phyloP scores from a whole-genome alignment of 2,888 invertebrate genomes.

The Beris chalybata region DNA sequence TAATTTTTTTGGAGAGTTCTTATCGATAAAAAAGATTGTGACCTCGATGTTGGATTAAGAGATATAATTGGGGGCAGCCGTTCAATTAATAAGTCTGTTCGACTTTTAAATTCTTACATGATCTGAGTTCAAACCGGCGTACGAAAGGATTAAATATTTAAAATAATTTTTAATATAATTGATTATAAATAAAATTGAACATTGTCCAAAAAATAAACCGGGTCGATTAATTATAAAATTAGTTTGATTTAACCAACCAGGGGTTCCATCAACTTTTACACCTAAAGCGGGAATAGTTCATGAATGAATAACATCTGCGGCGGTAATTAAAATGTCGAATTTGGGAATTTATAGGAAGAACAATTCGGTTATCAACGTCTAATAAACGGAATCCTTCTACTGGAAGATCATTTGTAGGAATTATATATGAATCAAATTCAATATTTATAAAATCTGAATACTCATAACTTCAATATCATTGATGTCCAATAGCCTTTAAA shows the following conservation, averaged over 20 bases:
- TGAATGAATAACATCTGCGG: constrained; percentile 68
- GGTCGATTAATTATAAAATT: constrained; percentile 64
- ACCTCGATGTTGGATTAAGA: too few species aligned
- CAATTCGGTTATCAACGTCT: constrained; percentile 48
- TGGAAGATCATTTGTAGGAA: too few species aligned
- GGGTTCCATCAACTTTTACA: constrained; percentile 67
- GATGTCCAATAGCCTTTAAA: constrained; percentile 66
- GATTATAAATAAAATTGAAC: constrained; percentile 58
- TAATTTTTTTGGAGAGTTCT: constrained; percentile 75
- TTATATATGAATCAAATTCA: too few species aligned
- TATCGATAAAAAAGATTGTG: constrained; percentile 61
- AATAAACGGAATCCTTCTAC: too few species aligned
- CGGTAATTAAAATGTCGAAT: too few species aligned
- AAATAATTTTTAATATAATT: constrained; percentile 50
- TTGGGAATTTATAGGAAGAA: constrained; percentile 64
- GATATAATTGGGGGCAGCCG: too few species aligned
- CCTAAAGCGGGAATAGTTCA: constrained; percentile 67
- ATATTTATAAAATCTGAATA: too few species aligned
- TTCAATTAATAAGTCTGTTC: constrained; percentile 44
- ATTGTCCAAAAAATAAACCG: constrained; percentile 73
- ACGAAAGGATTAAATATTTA: constrained; percentile 50
- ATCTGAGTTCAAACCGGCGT: constrained; percentile 67
- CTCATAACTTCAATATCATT: constrained; percentile 71
- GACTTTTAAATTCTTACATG: not conserved
- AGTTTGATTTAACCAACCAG: constrained; percentile 67